Evolutionary conservation across 2,888 invertebrate species (phyloP), one percentile per base, ranked within the genome.

Genomic region (Nomada ferruginata): DNA sequence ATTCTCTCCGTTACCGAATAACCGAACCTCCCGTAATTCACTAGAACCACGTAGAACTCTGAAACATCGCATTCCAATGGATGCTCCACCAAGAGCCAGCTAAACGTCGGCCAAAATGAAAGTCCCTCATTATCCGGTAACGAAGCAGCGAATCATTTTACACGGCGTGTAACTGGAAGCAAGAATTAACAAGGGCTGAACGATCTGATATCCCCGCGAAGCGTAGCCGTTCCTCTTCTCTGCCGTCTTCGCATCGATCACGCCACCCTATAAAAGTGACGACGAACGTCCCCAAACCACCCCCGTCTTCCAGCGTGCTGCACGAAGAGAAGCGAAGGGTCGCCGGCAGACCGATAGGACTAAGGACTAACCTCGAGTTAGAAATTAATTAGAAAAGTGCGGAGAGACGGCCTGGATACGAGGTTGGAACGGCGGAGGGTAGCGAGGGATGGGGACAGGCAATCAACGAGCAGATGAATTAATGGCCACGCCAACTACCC

Each of bases 361-460:
- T 75, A 61, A 76, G 76, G 80, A 78, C 84, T 88, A 90, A 91
- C 89, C 91, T 91, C 90, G 85, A 89, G 91, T 92, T 90, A 90
- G 91, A 92, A 92, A 92, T 92, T 92, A 92, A 92, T 92, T 92
- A 92, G 91, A 91, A 90, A 91, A 92, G 92, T 92, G 92, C 91
- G 85, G 87, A 85, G 90, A 90, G 86, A 84, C 82, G 76, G 82
- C 26, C 68, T 60, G 55, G 82, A 66, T 60, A 70, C 59, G 80
- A 75, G 84, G 47, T 5, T 23, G n/a, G 23, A 57, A 55, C 42
- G 18, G 70, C 26, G 78, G 59, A 59, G 69, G 26, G n/a, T 68
- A 73, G 79, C 69, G 70, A 78, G 63, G 80, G 73, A 84, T 76
- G 84, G 76, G 87, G 85, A 85, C 75, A 85, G 90, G 91, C 92